These are phyloP conservation scores for Cossypha caffra DNA, from an alignment of 2,797 vertebrate genomes.

Conservation along the genomic window DNA sequence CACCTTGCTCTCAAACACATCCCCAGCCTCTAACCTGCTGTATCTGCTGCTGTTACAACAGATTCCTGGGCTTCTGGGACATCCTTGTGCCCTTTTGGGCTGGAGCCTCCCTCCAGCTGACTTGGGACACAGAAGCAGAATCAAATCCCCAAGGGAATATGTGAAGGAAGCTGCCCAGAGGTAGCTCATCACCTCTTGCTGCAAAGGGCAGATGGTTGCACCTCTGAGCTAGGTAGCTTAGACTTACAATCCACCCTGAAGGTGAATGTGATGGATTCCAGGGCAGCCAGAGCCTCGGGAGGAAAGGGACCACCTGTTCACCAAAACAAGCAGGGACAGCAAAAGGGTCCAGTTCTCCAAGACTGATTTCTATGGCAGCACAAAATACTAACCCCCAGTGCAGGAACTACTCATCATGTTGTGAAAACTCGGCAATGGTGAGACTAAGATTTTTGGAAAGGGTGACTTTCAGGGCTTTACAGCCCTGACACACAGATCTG, in stretches of 20 bases:
- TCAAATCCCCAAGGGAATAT: not conserved
- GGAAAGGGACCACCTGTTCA: not conserved
- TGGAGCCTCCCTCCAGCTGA: not conserved
- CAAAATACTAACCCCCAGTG: not conserved
- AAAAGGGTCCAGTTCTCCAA: not conserved
- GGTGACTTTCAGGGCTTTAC: not conserved
- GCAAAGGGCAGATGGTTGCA: not conserved
- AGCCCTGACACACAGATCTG: not conserved
- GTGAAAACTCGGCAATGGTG: not conserved
- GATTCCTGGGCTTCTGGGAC: not conserved
- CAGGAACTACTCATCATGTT: not conserved
- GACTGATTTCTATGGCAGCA: not conserved
- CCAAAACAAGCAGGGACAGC: not conserved
- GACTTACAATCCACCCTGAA: not conserved
- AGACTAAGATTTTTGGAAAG: not conserved
- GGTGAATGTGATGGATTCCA: not conserved
- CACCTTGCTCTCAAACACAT: not conserved
- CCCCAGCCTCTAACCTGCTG: not conserved
- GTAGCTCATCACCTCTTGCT: fast-evolving
- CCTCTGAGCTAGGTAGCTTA: not conserved
- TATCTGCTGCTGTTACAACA: not conserved
- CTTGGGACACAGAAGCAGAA: not conserved
- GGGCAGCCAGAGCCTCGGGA: not conserved
- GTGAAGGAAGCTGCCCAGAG: not conserved
- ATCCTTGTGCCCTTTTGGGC: not conserved